Conservation (phyloP, 1,140 invertebrate species). For the Batillaria attramentaria region DNA sequence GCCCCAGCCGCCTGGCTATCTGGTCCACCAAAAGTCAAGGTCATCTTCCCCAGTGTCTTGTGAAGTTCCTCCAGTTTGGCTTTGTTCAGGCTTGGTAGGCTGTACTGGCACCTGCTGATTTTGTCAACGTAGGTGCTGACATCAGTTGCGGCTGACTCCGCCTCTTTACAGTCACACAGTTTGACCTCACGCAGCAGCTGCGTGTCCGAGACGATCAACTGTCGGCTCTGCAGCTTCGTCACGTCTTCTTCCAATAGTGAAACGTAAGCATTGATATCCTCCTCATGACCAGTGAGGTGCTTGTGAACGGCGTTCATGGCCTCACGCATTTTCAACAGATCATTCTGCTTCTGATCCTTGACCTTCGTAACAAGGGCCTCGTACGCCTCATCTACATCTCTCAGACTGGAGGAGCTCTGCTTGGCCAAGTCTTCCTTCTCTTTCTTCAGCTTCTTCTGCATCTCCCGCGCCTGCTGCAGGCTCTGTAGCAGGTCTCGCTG, state of each 20-base stretch:
- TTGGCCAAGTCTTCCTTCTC: constrained; percentile 23
- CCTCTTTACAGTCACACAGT: constrained; percentile 3
- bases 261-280: constrained; percentile 10
- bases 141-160: background rate
- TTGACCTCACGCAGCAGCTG: constrained; percentile 19
- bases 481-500: constrained; percentile 13
- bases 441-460: constrained; percentile 19
- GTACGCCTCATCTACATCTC: constrained; percentile 26
- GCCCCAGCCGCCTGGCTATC: too few relatives aligned
- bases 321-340: constrained; percentile 25
- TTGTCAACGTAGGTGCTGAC: background rate
- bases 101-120: background rate
- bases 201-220: constrained; percentile 18
- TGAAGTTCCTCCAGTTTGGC: constrained; percentile 16
- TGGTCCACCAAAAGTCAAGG: background rate
- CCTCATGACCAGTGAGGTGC: constrained; percentile 18
- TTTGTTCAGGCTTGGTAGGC: constrained; percentile 1
- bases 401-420: constrained; percentile 2
- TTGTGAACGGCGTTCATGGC: constrained; percentile 9
- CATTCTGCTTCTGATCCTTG: constrained; percentile 19
- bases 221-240: constrained; percentile 9
- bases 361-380: constrained; percentile 1
- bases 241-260: constrained; percentile 13
- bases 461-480: constrained; percentile 7
- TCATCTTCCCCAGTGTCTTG: constrained; percentile 6